Evolutionary conservation across 2,888 invertebrate genomes (phyloP).

Genomic region (Octodonta nipae): DNA sequence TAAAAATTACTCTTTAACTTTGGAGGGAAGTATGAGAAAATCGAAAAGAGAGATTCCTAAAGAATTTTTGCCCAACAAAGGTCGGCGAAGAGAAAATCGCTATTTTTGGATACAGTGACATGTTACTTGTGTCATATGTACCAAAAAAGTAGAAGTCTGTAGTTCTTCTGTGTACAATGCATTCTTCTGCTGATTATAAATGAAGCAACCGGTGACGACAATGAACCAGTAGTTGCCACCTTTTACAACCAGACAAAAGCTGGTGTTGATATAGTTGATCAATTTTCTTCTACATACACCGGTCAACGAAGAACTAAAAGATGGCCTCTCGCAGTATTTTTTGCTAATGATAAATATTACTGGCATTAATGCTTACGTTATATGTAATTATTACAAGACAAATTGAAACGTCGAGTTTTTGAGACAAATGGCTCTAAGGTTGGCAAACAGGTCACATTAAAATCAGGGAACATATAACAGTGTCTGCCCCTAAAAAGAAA

Average conservation of each 20-base stretch:
- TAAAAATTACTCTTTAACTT: not conserved
- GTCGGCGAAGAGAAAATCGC: not conserved
- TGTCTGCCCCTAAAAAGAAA: not conserved
- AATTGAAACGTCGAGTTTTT: no score
- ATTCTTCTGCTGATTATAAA: not conserved
- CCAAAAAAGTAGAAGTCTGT: not conserved
- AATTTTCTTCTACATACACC: not conserved
- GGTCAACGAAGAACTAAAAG: not conserved
- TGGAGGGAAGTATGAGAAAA: not conserved
- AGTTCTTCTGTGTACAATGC: not conserved
- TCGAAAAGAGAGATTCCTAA: not conserved
- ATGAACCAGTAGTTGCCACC: not conserved
- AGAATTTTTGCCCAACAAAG: not conserved
- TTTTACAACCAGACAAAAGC: not conserved
- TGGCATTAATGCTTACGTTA: not conserved
- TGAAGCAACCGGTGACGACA: not conserved
- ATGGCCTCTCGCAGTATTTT: not conserved
- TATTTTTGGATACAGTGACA: not conserved
- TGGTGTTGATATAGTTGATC: not conserved
- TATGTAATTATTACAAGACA: no score
- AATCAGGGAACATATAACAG: not conserved
- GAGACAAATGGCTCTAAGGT: not conserved
- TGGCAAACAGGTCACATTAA: not conserved
- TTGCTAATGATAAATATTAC: conserved; percentile 1
- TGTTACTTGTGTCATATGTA: not conserved